These are phyloP conservation scores for Tetraodon nigroviridis DNA, from an alignment of 2,113 vertebrate genomes.

Conservation along the genomic window DNA sequence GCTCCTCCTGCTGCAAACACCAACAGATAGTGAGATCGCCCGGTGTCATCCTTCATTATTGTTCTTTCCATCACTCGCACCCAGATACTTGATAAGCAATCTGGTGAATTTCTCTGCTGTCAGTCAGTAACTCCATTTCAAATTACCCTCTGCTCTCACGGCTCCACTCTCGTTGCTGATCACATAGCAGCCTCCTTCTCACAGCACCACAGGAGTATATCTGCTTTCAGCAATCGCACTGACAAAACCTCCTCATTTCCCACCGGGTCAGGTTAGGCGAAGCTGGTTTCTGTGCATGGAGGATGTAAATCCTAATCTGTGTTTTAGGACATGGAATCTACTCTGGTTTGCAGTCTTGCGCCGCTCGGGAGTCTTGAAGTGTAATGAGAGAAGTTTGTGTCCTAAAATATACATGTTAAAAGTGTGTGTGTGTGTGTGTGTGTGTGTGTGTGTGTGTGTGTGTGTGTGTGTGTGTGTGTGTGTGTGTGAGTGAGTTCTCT, in stretches of 20 bases:
- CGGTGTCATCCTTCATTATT: conserved; percentile 38
- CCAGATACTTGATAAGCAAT: conserved; percentile 23
- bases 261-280: background rate
- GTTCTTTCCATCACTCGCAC: conserved; percentile 22
- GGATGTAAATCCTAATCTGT: too few species aligned
- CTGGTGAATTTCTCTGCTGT: conserved; percentile 39
- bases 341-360: too few species aligned
- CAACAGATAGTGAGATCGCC: conserved; percentile 14
- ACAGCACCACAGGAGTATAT: conserved; percentile 16
- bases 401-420: too few species aligned
- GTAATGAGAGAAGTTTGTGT: too few species aligned
- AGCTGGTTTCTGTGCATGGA: conserved; percentile 16
- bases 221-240: conserved; percentile 23
- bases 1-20: conserved; percentile 6
- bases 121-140: conserved; percentile 42
- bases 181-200: conserved; percentile 28
- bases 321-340: too few species aligned
- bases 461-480: too few species aligned
- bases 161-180: conserved; percentile 28
- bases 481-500: too few species aligned
- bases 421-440: too few species aligned
- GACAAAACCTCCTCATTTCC: conserved; percentile 3
- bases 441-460: too few species aligned
- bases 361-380: too few species aligned
- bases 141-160: conserved; percentile 28